Base-by-base conservation (phyloP, 2,888 invertebrate genomes). In the Cyclophora punctaria region DNA sequence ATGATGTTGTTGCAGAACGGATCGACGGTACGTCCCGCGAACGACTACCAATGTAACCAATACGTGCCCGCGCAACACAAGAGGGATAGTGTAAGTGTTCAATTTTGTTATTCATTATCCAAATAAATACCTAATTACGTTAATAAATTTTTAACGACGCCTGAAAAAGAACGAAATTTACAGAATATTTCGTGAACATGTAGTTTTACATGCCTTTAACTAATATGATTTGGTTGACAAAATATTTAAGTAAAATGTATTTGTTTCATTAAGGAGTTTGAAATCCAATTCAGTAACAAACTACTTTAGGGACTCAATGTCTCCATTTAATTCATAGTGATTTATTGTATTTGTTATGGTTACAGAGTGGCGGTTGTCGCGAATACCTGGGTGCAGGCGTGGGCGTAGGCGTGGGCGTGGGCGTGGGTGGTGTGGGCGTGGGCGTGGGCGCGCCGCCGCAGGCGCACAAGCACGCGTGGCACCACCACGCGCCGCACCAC, bases 31-130 rank as follows among this genome's bases (percentile, higher is more conserved):
- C 83, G 86, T 20, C 86, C 76, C 55, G 63, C 82, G 61, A 80
- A 75, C 70, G 89, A 89, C 49, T 89, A 88, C 60, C 86, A 83
- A 62, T 89, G 89, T 67, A 86, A 83, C 56, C 89, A 87, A 62
- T 89, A 88, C 48, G 80, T 82, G 53, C 80, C 83, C 43, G 67
- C 78, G 46, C 87, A 84, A 60, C 82, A 83, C 62, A 81, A 89
- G 62, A 74, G 87, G 58, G 89, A 87, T 67, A 88, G 85, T 55
- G 89, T 88, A 59, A 83, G 88, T 82, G 2, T 2, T 20, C 20
- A 1, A 20, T 20, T 20, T 1, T 20, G 1, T 20, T 20, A 20
- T 20, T 20, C 20, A 20, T 2, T 20, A 1, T 20, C 20, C 20
- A n/a, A n/a, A n/a, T n/a, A n/a, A n/a, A n/a, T n/a, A n/a, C n/a